phyloP scores from a whole-genome alignment of 2,113 vertebrate genomes.

The Romanogobio albipinnatus region DNA sequence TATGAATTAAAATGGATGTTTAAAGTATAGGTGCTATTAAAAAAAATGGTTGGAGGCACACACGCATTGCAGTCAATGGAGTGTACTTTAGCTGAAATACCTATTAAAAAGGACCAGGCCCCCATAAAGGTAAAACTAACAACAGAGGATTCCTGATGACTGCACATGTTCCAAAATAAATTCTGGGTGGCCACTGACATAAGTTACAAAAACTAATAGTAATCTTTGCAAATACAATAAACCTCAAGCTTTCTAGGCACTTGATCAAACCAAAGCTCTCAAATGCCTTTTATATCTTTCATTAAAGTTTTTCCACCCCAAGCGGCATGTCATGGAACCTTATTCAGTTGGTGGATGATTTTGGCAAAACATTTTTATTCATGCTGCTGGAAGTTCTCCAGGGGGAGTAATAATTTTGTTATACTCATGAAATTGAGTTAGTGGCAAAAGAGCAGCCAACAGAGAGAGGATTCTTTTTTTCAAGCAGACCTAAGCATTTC shows the following conservation, averaged over 20 bases:
- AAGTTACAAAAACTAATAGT: conserved; percentile 16
- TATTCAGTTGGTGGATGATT: conserved; percentile 33
- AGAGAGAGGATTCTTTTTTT: neutral
- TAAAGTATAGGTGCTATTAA: neutral
- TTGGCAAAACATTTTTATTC: conserved; percentile 52
- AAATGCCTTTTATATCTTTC: conserved; percentile 32
- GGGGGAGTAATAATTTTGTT: conserved; percentile 40
- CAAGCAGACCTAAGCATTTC: neutral
- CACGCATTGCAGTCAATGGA: neutral
- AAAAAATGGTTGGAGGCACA: neutral
- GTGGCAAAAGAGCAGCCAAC: conserved; percentile 32
- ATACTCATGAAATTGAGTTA: conserved; percentile 39
- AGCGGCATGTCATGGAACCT: conserved; percentile 26
- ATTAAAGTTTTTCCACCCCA: conserved; percentile 32
- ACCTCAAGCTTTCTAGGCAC: conserved; percentile 5
- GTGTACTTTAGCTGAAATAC: neutral
- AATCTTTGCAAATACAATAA: conserved; percentile 25
- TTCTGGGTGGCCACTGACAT: conserved; percentile 29
- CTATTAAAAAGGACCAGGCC: neutral
- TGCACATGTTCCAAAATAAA: conserved; percentile 17
- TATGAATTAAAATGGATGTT: neutral
- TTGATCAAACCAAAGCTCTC: conserved; percentile 41
- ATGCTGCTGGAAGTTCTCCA: conserved; percentile 39
- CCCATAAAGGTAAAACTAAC: conserved; percentile 1
- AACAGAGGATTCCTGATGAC: neutral